Evolutionary conservation across 2,888 invertebrate genomes (phyloP).

Genomic region (Athrips mouffetella): DNA sequence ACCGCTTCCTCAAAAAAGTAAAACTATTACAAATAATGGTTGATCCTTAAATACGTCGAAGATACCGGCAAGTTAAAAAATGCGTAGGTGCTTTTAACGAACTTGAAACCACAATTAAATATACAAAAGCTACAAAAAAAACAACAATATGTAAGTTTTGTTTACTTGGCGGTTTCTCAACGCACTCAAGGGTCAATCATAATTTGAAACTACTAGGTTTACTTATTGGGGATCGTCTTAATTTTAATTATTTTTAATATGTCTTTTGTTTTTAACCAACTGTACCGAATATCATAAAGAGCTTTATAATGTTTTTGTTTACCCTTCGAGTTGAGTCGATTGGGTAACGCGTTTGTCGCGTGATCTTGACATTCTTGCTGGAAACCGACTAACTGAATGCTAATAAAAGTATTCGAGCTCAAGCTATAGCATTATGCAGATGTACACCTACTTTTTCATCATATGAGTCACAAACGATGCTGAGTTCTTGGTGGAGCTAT

Average conservation of each 20-base stretch:
- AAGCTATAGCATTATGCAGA: neutral
- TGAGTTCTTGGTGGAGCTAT: no score
- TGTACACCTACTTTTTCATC: neutral
- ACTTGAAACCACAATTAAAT: no score
- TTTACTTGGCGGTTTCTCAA: no score
- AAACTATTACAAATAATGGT: slow-evolving; percentile 1
- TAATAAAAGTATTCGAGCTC: neutral
- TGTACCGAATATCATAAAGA: neutral
- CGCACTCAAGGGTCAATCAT: no score
- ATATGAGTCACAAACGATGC: neutral
- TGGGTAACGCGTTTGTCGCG: slow-evolving; percentile 1
- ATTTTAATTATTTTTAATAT: neutral
- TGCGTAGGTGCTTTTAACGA: no score
- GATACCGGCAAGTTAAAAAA: no score
- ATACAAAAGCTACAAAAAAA: no score
- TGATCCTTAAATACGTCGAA: no score
- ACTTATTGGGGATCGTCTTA: no score
- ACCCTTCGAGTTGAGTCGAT: neutral
- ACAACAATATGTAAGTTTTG: no score
- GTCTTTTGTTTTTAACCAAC: neutral
- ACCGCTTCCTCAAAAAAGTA: no score
- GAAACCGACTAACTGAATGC: neutral
- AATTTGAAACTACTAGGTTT: no score
- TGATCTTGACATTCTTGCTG: slow-evolving; percentile 14
- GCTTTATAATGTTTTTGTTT: neutral